These are phyloP conservation scores for Penaeus monodon DNA, from an alignment of 2,888 invertebrate species.

Conservation along the genomic window DNA sequence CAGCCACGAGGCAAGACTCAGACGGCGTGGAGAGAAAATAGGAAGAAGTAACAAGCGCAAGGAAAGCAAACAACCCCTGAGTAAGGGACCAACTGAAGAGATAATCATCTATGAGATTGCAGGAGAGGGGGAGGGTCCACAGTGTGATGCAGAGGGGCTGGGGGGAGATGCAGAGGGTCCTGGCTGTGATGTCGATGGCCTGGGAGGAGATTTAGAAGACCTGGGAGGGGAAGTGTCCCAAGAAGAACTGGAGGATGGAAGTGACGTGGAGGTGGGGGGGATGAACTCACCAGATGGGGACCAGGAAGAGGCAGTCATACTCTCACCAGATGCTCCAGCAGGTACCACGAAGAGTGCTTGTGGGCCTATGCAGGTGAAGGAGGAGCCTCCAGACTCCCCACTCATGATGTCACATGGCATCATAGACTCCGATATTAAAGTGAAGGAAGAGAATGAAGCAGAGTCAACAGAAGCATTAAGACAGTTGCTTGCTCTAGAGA, in stretches of 20 bases:
- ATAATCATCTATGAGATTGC: background rate
- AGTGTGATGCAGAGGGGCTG: constrained; percentile 13
- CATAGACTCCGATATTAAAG: constrained; percentile 42
- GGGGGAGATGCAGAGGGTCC: background rate
- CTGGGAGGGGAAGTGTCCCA: constrained; percentile 53
- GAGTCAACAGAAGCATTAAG: constrained; percentile 49
- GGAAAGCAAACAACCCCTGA: constrained; percentile 34
- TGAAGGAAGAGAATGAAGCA: constrained; percentile 54
- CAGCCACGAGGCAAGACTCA: constrained; percentile 52
- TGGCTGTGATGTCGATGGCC: background rate
- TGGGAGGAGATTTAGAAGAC: constrained; percentile 34
- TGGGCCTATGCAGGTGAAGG: constrained; percentile 28
- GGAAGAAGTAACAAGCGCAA: constrained; percentile 19
- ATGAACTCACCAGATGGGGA: constrained; percentile 38
- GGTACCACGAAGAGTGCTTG: background rate
- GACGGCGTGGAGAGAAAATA: constrained; percentile 37
- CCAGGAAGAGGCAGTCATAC: background rate
- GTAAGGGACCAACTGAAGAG: constrained; percentile 6
- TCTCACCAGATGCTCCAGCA: constrained; percentile 14
- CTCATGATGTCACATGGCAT: background rate
- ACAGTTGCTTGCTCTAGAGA: constrained; percentile 53
- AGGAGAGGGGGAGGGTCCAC: constrained; percentile 9
- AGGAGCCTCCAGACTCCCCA: constrained; percentile 41
- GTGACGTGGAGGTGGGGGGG: constrained; percentile 47
- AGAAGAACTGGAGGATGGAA: constrained; percentile 52